Evolutionary conservation across 2,797 vertebrate species (phyloP), one percentile per base, ranked within the genome.

Genomic region (Melanotaenia boesemani): DNA sequence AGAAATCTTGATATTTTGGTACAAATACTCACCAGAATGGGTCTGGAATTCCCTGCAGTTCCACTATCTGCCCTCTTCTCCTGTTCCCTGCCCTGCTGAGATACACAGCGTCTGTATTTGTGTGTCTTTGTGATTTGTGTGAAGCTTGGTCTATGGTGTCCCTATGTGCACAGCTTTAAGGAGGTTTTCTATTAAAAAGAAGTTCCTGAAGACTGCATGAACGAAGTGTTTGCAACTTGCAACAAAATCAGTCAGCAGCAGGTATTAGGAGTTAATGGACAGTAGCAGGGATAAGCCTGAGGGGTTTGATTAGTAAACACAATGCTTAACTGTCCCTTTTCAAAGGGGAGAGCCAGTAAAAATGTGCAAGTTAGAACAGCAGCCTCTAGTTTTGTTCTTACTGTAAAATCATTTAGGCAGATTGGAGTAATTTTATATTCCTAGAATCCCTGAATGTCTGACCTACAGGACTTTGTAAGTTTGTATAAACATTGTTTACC

Each of bases 21-120:
- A 4, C 1, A 24, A 58, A 28, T 50, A 90, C 95, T 93, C 78
- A 95, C 95, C 93, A 93, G 85, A 72, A 91, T 67, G 41, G 80
- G 63, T 88, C 82, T 88, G 18, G 75, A 46, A 2, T 59, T 65
- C 59, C 65, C 78, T 48, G 66, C 44, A 2, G 80, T 39, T 79
- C 50, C 81, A 26, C 63, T 36, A 22, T 44, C 82, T 56, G 76
- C 57, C 54, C 34, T 79, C 41, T 5, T 67, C 78, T 89, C 76
- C 70, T 67, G 76, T 67, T 1, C 72, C n/a, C 44, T 22, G 52
- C 59, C 89, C 91, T 94, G 89, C 69, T 80, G 79, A 92, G 79
- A 94, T 37, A 90, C 63, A 86, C 80, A 86, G 37, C 58, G 36
- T 81, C 34, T 57, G 2, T 61, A 8, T 39, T 30, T 32, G 3